Conservation (phyloP, 2,113 vertebrate species). For the Nyctereutes procyonoides region DNA sequence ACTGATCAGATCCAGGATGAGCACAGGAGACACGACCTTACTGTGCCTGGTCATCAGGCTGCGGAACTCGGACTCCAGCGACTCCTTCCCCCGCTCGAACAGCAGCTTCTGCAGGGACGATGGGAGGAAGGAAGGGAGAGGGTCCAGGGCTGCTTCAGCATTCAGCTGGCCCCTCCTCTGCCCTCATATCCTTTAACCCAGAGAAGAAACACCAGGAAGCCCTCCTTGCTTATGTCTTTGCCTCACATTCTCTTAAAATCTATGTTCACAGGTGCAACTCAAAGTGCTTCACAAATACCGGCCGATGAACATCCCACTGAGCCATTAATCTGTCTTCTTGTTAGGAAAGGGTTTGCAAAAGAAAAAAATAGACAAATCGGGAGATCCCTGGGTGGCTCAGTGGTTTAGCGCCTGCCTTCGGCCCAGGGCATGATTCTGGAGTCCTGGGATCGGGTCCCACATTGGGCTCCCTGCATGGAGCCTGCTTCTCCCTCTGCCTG, state of each 20-base stretch:
- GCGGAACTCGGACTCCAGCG: slow-evolving; percentile 96
- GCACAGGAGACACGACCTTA: slow-evolving; percentile 94
- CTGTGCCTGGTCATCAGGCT: slow-evolving; percentile 95
- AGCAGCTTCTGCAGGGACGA: slow-evolving; percentile 91
- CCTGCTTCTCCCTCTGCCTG: no score
- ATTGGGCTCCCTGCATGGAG: no score
- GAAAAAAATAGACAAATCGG: neutral
- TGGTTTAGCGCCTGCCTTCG: no score
- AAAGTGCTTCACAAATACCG: neutral
- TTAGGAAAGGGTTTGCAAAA: neutral
- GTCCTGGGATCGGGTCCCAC: no score
- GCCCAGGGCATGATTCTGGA: no score
- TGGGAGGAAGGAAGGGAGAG: slow-evolving; percentile 47
- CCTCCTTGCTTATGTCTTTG: neutral
- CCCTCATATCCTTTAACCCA: neutral
- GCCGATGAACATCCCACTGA: neutral
- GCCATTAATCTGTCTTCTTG: neutral
- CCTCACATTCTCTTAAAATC: neutral
- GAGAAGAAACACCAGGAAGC: neutral
- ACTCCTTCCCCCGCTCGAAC: slow-evolving; percentile 97
- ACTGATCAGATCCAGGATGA: slow-evolving; percentile 95
- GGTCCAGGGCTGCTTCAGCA: accelerated
- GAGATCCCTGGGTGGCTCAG: no score
- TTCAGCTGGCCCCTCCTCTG: neutral
- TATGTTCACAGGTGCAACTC: neutral